Percentiles rank a stretch among this genome's conserved stretches.
Conservation (phyloP, 2,888 invertebrate species). For the Mythimna lalbum region DNA sequence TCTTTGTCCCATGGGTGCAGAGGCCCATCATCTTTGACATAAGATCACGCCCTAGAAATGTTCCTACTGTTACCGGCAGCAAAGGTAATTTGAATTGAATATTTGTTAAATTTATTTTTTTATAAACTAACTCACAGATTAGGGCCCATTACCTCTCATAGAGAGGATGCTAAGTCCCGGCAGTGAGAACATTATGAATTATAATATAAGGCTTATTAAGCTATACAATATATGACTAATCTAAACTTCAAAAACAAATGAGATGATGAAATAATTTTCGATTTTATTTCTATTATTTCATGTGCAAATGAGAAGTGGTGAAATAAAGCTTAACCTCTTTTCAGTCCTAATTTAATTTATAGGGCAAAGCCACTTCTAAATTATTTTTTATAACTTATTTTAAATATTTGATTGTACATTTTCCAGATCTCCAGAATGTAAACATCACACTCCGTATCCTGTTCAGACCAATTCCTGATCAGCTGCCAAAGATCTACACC, state of each 20-base stretch:
- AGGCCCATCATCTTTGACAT: slow-evolving; percentile 99
- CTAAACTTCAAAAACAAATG: too few relatives aligned
- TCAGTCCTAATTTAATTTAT: neutral
- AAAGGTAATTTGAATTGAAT: slow-evolving; percentile 92
- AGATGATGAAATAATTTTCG: too few relatives aligned
- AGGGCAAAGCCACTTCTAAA: neutral
- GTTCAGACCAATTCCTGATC: slow-evolving; percentile 98
- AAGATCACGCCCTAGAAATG: slow-evolving; percentile 98
- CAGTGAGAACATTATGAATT: too few relatives aligned
- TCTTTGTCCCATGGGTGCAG: slow-evolving; percentile 99
- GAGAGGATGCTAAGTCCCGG: too few relatives aligned
- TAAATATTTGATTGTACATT: neutral
- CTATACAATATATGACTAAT: too few relatives aligned
- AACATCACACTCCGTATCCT: slow-evolving; percentile 99
- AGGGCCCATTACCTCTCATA: too few relatives aligned
- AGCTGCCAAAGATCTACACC: slow-evolving; percentile 98
- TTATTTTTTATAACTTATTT: neutral
- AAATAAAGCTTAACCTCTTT: neutral
- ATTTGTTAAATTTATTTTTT: neutral
- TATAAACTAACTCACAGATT: too few relatives aligned
- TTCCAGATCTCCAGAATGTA: slow-evolving; percentile 99
- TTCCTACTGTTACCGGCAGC: slow-evolving; percentile 99
- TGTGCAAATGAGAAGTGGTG: neutral
- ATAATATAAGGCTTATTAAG: too few relatives aligned
- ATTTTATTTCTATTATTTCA: neutral